phyloP scores from a whole-genome alignment of 2,113 vertebrate genomes.

The Sphyrna mokarran region DNA sequence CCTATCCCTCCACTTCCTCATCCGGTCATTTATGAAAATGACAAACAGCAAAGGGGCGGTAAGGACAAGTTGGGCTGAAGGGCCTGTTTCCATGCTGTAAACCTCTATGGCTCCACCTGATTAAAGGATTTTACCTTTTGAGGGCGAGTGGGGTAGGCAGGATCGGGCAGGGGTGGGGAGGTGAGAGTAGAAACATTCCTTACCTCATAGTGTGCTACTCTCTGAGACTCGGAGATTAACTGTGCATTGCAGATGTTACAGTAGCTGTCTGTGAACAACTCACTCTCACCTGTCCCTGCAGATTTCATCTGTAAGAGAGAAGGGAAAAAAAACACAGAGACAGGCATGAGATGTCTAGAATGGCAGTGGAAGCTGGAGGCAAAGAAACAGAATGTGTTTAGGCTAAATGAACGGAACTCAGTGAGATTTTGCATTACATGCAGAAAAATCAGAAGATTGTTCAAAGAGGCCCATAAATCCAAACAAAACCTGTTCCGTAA shows the following conservation, averaged over 20 bases:
- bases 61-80: too few relatives aligned
- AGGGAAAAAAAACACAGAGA: background rate
- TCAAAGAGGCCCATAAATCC: background rate
- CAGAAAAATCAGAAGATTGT: background rate
- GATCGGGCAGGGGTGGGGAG: too few relatives aligned
- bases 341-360: background rate
- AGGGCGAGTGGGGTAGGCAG: background rate
- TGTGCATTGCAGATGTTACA: constrained; percentile 78
- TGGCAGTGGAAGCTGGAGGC: background rate
- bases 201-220: constrained; percentile 73
- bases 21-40: too few relatives aligned
- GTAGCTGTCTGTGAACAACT: constrained; percentile 71
- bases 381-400: background rate
- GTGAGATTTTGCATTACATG: background rate
- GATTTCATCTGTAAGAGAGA: constrained; percentile 66
- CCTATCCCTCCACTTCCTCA: too few relatives aligned
- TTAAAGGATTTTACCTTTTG: background rate
- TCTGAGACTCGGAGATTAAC: constrained; percentile 73
- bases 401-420: background rate
- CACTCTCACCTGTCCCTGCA: constrained; percentile 59
- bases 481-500: background rate
- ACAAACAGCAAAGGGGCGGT: too few relatives aligned
- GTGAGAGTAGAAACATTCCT: constrained; percentile 38
- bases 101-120: too few relatives aligned
- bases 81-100: too few relatives aligned